Evolutionary conservation across 1,140 invertebrate species (phyloP).

Genomic region (Dendroctonus valens): DNA sequence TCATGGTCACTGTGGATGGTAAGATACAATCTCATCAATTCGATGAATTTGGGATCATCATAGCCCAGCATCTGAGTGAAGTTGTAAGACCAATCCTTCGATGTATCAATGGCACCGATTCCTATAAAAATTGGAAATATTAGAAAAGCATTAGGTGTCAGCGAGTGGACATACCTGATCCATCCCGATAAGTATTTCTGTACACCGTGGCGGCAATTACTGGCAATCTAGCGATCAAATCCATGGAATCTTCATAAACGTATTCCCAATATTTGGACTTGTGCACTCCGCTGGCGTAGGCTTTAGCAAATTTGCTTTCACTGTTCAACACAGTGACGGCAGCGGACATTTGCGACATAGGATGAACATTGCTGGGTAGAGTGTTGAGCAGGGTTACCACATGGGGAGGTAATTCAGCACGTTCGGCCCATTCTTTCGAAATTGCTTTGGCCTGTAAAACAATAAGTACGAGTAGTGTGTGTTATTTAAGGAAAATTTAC

Average conservation of each 20-base stretch:
- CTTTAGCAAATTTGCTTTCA: slow-evolving; percentile 84
- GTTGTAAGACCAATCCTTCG: slow-evolving; percentile 86
- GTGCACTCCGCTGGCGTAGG: slow-evolving; percentile 76
- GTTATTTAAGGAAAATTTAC: neutral
- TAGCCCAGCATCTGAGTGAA: slow-evolving; percentile 84
- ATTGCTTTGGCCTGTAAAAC: slow-evolving; percentile 61
- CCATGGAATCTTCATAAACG: slow-evolving; percentile 84
- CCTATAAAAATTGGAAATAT: slow-evolving; percentile 35
- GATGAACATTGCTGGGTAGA: slow-evolving; percentile 78
- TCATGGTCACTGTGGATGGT: slow-evolving; percentile 92
- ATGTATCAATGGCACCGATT: slow-evolving; percentile 75
- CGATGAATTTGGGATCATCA: slow-evolving; percentile 74
- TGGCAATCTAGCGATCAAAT: slow-evolving; percentile 85
- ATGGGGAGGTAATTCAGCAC: slow-evolving; percentile 79
- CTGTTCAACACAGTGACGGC: slow-evolving; percentile 81
- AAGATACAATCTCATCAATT: slow-evolving; percentile 83
- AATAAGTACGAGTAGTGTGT: neutral
- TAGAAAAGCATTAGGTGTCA: neutral
- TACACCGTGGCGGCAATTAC: slow-evolving; percentile 90
- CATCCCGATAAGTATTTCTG: slow-evolving; percentile 73
- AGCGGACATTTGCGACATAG: slow-evolving; percentile 85
- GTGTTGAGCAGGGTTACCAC: slow-evolving; percentile 88
- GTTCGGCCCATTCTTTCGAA: slow-evolving; percentile 81
- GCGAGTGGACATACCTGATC: slow-evolving; percentile 52
- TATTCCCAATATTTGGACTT: slow-evolving; percentile 86